phyloP scores from a whole-genome alignment of 2,113 vertebrate species.

The Petrocephalus microphthalmus region DNA sequence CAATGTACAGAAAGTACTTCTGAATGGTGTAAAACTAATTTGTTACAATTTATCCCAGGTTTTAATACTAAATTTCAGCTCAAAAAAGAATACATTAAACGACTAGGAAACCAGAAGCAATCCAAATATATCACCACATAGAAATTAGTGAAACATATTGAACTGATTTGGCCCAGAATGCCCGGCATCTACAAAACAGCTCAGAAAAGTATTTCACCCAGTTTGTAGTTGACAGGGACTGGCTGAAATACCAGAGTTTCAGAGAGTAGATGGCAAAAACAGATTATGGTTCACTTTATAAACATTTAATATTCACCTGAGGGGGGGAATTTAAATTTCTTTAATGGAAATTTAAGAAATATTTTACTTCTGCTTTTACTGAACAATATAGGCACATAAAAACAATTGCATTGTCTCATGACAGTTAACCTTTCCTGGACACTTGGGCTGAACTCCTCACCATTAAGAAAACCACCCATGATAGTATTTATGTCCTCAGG shows the following conservation, averaged over 20 bases:
- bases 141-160: neutral
- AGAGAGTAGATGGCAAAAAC: neutral
- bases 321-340: neutral
- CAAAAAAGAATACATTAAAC: neutral
- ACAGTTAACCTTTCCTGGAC: neutral
- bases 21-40: neutral
- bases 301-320: neutral
- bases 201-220: neutral
- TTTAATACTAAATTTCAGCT: neutral
- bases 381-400: neutral
- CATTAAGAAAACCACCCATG: neutral
- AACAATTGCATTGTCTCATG: neutral
- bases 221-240: neutral
- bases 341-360: neutral
- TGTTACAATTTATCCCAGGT: neutral
- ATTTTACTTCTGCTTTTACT: neutral
- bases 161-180: neutral
- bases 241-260: neutral
- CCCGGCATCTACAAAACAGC: neutral
- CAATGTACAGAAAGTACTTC: neutral
- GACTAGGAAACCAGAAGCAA: neutral
- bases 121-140: neutral
- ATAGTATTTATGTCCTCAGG: neutral
- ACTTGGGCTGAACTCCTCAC: neutral
- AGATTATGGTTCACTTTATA: constrained; percentile 11